A percentile compares a stretch with the other conserved stretches of the same genome.
Evolutionary conservation across 64 coral and sea anemone genomes (phyloP).

Genomic region (Cladopsammia gracilis): DNA sequence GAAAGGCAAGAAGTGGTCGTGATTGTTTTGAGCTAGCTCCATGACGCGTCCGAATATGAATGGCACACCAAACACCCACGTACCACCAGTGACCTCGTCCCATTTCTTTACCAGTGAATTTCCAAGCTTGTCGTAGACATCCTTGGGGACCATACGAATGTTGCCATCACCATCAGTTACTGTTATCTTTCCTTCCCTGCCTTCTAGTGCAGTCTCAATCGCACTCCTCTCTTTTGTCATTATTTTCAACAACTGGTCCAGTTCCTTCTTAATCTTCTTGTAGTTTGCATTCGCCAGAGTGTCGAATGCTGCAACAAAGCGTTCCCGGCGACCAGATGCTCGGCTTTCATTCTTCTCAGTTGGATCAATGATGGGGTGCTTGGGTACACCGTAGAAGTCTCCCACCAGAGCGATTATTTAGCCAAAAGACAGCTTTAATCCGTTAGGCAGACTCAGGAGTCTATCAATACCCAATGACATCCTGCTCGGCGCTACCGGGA

Average conservation of each 20-base stretch:
- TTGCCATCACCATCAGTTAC: neutral
- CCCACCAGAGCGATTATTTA: conserved; percentile 68
- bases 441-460: conserved; percentile 55
- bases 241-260: conserved; percentile 68
- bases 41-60: conserved; percentile 40
- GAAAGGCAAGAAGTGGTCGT: conserved; percentile 63
- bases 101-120: conserved; percentile 36
- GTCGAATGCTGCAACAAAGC: conserved; percentile 55
- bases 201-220: conserved; percentile 31
- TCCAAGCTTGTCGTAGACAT: conserved; percentile 43
- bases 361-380: conserved; percentile 60
- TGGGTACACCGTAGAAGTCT: conserved; percentile 79
- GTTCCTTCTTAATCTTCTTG: conserved; percentile 54
- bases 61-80: conserved; percentile 47
- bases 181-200: neutral
- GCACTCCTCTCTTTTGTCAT: conserved; percentile 56
- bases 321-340: conserved; percentile 13
- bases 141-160: conserved; percentile 28
- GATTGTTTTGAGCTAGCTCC: conserved; percentile 62
- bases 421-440: conserved; percentile 42
- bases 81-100: conserved; percentile 58
- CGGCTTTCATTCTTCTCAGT: neutral
- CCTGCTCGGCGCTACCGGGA: neutral
- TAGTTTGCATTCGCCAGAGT: conserved; percentile 41
- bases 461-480: conserved; percentile 1